Evolutionary conservation across 2,888 invertebrate genomes (phyloP), one percentile per base, ranked within the genome.

Genomic region (Resseliella maxima): DNA sequence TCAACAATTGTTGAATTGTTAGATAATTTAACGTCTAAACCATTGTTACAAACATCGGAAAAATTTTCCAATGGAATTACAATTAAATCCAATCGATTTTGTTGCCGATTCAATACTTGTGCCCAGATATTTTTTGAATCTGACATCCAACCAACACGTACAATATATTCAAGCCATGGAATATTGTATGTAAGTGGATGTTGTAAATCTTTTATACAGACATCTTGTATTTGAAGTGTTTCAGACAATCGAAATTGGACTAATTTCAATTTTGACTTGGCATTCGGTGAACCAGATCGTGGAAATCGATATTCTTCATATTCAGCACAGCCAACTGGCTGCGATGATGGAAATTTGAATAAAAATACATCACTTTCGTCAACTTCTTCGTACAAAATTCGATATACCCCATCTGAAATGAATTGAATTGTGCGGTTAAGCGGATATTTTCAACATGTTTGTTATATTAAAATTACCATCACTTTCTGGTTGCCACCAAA

Each of bases 401-500:
- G 93, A 92, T 94, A 96, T 54, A 95, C 92, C 87, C 94, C 95
- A 90, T 95, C 96, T 94, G 90, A 64, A 90, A 89, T 36, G 21
- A 18, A 35, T 38, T n/a, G 10, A 81, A 81, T 35, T 81, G 31
- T n/a, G n/a, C n/a, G 35, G 36, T 81, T 10, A 36, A 21, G 24
- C 5, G 18, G 21, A 59, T 24, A 24, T 31, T 31, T 31, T 31
- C 27, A 64, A 24, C 3, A 8, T 15, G 27, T 27, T 18, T 27
- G 8, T 31, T 64, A 27, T 12, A 72, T 36, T 85, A 36, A 85
- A 86, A 35, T 87, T 89, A 94, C 94, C 94, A 87, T 93, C 92
- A 85, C 94, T 93, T 88, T 93, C 92, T 0, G 98, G 97, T 89
- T 98, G 97, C 99, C 99, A 99, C 99, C 99, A 99, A 91, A 97